Evolutionary conservation across 2,113 vertebrate genomes (phyloP).

Genomic region (Uria aalge): DNA sequence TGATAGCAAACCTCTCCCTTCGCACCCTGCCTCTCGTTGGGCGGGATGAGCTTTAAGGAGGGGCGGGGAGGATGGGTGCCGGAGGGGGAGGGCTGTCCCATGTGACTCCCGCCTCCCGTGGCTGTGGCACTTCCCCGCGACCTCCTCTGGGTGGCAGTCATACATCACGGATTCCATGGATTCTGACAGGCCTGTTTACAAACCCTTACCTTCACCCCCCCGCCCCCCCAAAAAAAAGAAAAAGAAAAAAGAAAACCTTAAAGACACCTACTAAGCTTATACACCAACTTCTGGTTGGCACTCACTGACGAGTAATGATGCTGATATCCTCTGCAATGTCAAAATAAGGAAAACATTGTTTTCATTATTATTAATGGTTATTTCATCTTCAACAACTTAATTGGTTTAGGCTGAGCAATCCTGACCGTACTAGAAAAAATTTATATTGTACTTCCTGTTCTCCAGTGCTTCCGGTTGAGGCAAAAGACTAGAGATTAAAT

Average conservation of each 20-base stretch:
- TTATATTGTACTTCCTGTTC: not conserved
- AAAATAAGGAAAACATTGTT: not conserved
- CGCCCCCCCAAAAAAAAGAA: too few species aligned
- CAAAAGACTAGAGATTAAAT: not conserved
- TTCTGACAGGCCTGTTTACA: accelerated
- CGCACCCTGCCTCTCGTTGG: accelerated
- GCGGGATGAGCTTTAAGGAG: accelerated
- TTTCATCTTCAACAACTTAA: not conserved
- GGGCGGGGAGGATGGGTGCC: too few species aligned
- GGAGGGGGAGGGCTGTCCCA: not conserved
- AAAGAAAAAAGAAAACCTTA: not conserved
- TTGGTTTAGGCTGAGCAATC: not conserved
- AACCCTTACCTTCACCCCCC: too few species aligned
- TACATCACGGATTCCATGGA: accelerated
- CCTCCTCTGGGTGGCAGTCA: constrained; percentile 32
- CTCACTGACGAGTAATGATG: not conserved
- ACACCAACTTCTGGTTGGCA: not conserved
- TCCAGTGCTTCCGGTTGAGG: not conserved
- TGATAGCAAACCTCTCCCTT: not conserved
- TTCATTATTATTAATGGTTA: not conserved
- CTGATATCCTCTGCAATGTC: not conserved
- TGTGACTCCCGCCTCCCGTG: accelerated
- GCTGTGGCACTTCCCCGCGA: not conserved
- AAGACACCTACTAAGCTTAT: not conserved
- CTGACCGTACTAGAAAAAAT: not conserved